Base-by-base conservation (phyloP, 2,888 invertebrate species). In the Drosophila anceps region DNA sequence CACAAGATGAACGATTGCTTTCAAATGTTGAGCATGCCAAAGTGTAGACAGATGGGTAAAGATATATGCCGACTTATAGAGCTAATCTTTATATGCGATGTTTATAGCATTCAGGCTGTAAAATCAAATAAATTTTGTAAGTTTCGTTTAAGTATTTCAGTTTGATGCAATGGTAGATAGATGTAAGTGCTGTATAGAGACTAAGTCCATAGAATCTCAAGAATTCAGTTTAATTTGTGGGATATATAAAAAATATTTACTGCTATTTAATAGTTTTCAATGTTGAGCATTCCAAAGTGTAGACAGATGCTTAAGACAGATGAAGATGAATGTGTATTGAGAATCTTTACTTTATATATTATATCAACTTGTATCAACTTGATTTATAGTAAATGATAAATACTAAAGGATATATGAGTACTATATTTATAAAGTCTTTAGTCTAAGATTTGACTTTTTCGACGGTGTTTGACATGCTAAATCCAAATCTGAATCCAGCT, bases 31-130 rank as follows among this genome's bases (percentile, higher is more conserved):
- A n/a, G n/a, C 48, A 67, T 54, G 54, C 43, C 59, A 55, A 75
- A 55, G 50, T 68, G 57, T 74, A 68, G 44, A 72, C 31, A 57
- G 29, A 31, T 18, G 13, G 18, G 50, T 33, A 55, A 55, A 58
- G n/a, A 44, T 27, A 50, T 20, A 50, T 31, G 50, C 13, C 31
- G 15, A 59, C 15, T 41, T 24, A 55, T 15, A 60, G 18, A 33
- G 18, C 6, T 29, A 18, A 20, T 60, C 51, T 33, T n/a, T 60
- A 51, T 50, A 31, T 31, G 4, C 13, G 48, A 29, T 44, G 20
- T 20, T 43, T 39, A n/a, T 3, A 18, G 12, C 9, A 43, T 6
- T 3, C 18, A n/a, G 8, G n/a, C 8, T 18, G 18, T 20, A 8
- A 41, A 10, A 41, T 9, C 9, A n/a, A n/a, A 39, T 0, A 37